Conservation (phyloP, 2,113 vertebrate species). For the Maccullochella peelii region DNA sequence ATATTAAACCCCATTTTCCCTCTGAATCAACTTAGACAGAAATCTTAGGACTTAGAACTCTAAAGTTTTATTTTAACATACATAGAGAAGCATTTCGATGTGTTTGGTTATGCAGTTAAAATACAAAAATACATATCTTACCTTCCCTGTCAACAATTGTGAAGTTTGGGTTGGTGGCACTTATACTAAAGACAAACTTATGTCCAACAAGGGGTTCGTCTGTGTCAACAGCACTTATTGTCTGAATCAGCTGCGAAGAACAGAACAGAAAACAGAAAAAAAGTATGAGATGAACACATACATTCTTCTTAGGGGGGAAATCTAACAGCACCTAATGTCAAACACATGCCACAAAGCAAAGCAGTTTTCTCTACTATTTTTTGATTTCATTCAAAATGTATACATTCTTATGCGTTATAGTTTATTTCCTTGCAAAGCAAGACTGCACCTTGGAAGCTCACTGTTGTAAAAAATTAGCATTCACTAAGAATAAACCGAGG, state of each 20-base stretch:
- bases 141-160: constrained; percentile 97
- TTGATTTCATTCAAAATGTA: background rate
- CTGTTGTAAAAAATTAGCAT: background rate
- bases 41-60: background rate
- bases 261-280: background rate
- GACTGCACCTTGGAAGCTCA: background rate
- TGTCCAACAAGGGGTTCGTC: constrained; percentile 96
- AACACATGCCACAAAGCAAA: too few species aligned
- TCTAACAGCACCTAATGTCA: background rate
- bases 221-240: constrained; percentile 96
- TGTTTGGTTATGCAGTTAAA: background rate
- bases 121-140: constrained; percentile 65
- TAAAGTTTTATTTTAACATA: background rate
- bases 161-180: constrained; percentile 95
- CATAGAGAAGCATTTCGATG: background rate
- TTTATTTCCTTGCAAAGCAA: background rate
- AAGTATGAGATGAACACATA: background rate
- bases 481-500: background rate
- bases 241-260: constrained; percentile 92
- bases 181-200: constrained; percentile 98
- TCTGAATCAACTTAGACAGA: background rate
- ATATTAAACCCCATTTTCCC: too few species aligned
- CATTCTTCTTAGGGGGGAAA: too few species aligned
- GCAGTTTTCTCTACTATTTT: background rate
- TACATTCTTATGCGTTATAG: background rate